Base-by-base conservation (phyloP, 1,140 invertebrate genomes). In the Bombus turneri region DNA sequence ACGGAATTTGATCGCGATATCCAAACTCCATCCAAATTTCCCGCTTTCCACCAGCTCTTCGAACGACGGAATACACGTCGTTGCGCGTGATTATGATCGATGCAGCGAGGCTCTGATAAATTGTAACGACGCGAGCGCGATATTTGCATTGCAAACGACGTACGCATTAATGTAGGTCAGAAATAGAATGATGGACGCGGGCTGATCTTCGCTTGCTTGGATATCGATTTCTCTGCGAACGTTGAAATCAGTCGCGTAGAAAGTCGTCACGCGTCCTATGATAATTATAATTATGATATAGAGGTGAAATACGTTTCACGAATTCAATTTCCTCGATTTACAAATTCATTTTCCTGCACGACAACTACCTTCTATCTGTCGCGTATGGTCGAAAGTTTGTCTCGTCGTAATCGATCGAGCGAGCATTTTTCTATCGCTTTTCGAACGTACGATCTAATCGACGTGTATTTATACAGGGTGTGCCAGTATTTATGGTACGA, bases 71-170 rank as follows among this genome's bases (percentile, higher is more conserved):
- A 9, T 12, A n/a, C 9, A 10, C 4, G 28, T n/a, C 10, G 25
- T 18, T 13, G 18, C 15, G 15, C 39, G 13, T 47, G 43, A 43
- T 64, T 75, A 82, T 76, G 72, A 82, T 66, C 15, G 41, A 82
- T 53, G 43, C n/a, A 13, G 37, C 22, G 12, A n/a, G 10, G 9
- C 28, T 22, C 37, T 31, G 25, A 41, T 64, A 31, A 59, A 77
- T 41, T 13, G 57, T 37, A 31, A 4, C 12, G 57, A 64, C 28
- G 59, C 34, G 18, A 41, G 41, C 22, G 12, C 31, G 57, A 47
- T 37, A 66, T 82, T 82, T 82, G 81, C 72, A 82, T 66, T 82
- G 81, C 72, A 82, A 76, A 82, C 25, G 57, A 82, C 28, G 10
- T 13, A 47, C 81, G 81, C 72, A 53, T 75, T 62, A 77, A 62